Evolutionary conservation across 2,113 vertebrate species (phyloP).

Genomic region (Muntiacus muntjak): DNA sequence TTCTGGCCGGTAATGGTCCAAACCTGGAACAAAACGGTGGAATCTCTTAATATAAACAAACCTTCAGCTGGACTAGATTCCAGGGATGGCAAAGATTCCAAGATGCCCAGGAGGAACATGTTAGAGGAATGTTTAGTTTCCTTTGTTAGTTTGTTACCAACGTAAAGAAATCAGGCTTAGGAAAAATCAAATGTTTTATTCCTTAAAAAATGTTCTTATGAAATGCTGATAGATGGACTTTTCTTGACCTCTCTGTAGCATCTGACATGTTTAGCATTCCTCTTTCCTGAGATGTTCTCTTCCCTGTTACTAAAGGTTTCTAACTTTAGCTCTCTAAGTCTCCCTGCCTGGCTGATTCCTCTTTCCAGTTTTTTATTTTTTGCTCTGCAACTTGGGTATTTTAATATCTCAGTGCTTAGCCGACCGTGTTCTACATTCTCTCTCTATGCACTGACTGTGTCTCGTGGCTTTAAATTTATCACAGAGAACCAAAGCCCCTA

Average conservation of each 20-base stretch:
- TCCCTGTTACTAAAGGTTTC: neutral
- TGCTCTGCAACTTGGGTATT: neutral
- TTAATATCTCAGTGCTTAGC: neutral
- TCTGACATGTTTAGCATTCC: neutral
- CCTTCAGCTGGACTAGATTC: constrained; percentile 69
- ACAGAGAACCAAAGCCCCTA: neutral
- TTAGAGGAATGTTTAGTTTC: constrained; percentile 20
- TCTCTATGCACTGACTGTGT: neutral
- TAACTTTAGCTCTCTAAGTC: neutral
- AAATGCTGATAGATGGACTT: neutral
- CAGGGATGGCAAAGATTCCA: constrained; percentile 67
- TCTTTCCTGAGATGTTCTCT: neutral
- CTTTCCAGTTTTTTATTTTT: neutral
- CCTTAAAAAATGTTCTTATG: constrained; percentile 8
- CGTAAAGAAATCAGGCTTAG: constrained; percentile 3
- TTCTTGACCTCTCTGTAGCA: neutral
- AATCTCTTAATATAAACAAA: constrained; percentile 53
- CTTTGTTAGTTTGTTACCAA: constrained; percentile 46
- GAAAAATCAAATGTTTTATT: constrained; percentile 36
- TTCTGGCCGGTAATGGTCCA: constrained; percentile 97
- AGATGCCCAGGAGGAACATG: constrained; percentile 31
- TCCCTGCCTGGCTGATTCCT: neutral
- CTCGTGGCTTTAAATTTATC: neutral
- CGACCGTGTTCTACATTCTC: neutral
- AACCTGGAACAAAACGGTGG: constrained; percentile 81